Conservation (phyloP, 2,888 invertebrate species). For the Hirtodrosophila histrioides region DNA sequence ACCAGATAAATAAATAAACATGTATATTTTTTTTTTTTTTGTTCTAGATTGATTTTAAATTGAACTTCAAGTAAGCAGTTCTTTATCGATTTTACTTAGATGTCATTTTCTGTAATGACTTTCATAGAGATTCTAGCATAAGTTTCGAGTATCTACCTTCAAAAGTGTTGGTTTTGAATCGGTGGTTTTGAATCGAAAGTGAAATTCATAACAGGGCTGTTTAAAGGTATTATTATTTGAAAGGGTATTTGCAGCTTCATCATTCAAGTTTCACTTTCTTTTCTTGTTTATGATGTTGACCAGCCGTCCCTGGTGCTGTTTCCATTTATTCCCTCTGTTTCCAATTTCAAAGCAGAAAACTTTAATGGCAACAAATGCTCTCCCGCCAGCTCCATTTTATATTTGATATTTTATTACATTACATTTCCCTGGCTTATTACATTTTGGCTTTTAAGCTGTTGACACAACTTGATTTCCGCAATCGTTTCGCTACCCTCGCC, state of each 20-base stretch:
- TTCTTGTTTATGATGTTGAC: slow-evolving; percentile 12
- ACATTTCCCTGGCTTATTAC: slow-evolving; percentile 80
- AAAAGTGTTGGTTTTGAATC: too few species aligned
- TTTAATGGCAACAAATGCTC: slow-evolving; percentile 71
- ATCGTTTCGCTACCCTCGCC: slow-evolving; percentile 31
- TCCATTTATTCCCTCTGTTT: slow-evolving; percentile 35
- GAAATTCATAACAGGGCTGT: too few species aligned
- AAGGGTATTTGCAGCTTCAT: slow-evolving; percentile 10
- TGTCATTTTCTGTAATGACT: too few species aligned
- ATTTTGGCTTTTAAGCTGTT: slow-evolving; percentile 80
- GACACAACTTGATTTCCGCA: slow-evolving; percentile 79
- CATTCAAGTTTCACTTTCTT: neutral
- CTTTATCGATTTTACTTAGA: too few species aligned
- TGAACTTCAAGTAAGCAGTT: too few species aligned
- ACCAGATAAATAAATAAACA: too few species aligned
- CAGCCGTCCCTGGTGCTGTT: slow-evolving; percentile 3
- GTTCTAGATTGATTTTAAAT: too few species aligned
- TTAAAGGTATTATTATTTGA: too few species aligned
- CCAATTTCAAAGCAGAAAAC: slow-evolving; percentile 64
- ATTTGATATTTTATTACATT: slow-evolving; percentile 80
- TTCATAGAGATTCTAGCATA: too few species aligned
- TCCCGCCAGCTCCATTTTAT: slow-evolving; percentile 61
- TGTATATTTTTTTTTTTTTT: too few species aligned
- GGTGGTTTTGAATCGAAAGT: too few species aligned
- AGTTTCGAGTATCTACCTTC: too few species aligned